Evolutionary conservation across 2,113 vertebrate genomes (phyloP).

Genomic region (Zeus faber): DNA sequence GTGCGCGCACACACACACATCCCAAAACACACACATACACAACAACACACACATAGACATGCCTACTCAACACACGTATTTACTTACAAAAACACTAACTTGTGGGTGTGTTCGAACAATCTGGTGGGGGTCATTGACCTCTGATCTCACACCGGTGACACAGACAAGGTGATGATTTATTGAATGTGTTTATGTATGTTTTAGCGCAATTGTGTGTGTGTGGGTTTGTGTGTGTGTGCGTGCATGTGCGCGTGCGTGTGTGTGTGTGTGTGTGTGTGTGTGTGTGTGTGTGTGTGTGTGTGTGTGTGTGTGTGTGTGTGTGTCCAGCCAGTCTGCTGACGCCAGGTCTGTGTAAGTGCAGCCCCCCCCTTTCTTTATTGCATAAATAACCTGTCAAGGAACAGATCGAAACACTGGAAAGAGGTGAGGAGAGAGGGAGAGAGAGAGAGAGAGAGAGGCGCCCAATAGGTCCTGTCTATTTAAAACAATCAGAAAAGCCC

Average conservation of each 20-base stretch:
- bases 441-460: neutral
- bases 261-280: conserved; percentile 20
- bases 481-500: conserved; percentile 29
- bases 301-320: conserved; percentile 19
- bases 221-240: neutral
- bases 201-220: conserved; percentile 1
- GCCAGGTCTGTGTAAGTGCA: conserved; percentile 52
- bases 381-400: conserved; percentile 75
- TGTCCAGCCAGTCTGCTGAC: conserved; percentile 35
- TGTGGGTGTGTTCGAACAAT: no score
- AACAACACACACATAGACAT: neutral
- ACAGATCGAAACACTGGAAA: conserved; percentile 61
- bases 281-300: neutral
- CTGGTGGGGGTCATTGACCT: conserved; percentile 57
- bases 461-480: conserved; percentile 7
- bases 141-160: conserved; percentile 50
- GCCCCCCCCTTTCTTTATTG: conserved; percentile 43
- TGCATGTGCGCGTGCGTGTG: conserved; percentile 9
- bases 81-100: conserved; percentile 16
- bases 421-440: neutral
- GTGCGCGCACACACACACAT: conserved; percentile 15
- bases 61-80: no score
- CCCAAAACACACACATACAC: neutral
- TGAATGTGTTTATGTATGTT: conserved; percentile 1
- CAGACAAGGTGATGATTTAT: conserved; percentile 61